Base-by-base conservation (phyloP, 2,797 vertebrate species). In the Echiichthys vipera region DNA sequence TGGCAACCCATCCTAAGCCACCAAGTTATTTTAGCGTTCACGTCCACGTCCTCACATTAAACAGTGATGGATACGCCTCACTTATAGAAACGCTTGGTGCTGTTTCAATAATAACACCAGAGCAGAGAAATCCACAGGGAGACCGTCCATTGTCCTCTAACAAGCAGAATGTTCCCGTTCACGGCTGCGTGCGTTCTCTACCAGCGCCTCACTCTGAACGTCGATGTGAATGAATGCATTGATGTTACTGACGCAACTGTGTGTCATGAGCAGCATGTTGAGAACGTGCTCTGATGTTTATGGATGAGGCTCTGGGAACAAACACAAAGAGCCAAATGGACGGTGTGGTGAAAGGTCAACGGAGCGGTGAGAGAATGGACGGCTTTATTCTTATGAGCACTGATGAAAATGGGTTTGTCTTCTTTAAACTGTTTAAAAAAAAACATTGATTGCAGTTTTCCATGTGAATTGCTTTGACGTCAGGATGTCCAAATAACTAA, bases 191-290 rank as follows among this genome's bases (percentile, higher is more conserved):
- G 36, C 3, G 4, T 53, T 51, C 53, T 72, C 67, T 25, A 54
- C 70, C 43, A 46, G 18, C 11, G n/a, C 72, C 74, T 61, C 59
- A 39, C 74, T 85, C 67, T 80, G 71, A 80, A 53, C 67, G 1
- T 22, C 27, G 74, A 72, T 76, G 67, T 90, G 83, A 89, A 90
- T 89, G 81, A 88, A 57, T 25, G 76, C 82, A 85, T 80, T 90
- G 81, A 90, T 81, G 72, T 71, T 66, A 63, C 50, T 80, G 88
- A 87, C 47, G 78, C 71, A 80, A 65, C 56, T 4, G 30, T 69
- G 30, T 69, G 78, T 77, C 70, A 72, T 70, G 65, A 74, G 56
- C 62, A 63, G 77, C 55, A 32, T 40, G 71, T 66, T 10, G 22
- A 74, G 66, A 71, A 39, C 82, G 70, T 24, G 42, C 71, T 66